Conservation (phyloP, 2,888 invertebrate species). For the Synanthedon formicaeformis region DNA sequence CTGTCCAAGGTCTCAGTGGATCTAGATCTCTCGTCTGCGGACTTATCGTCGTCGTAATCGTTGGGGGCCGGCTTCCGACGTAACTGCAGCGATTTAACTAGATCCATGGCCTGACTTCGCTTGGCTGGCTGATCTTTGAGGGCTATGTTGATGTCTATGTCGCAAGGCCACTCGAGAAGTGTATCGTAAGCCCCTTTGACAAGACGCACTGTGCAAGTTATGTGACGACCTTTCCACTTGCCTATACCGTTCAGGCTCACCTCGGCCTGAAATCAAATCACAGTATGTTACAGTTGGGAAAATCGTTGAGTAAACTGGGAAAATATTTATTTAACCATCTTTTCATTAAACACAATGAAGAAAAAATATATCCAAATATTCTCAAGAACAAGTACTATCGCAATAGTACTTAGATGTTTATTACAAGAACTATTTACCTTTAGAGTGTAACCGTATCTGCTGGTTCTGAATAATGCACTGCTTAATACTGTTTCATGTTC, state of each 20-base stretch:
- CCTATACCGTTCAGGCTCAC: constrained; percentile 80
- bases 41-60: constrained; percentile 46
- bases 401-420: too few relatives aligned
- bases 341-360: too few relatives aligned
- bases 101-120: constrained; percentile 70
- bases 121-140: constrained; percentile 73
- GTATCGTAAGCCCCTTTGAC: constrained; percentile 79
- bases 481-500: constrained; percentile 73
- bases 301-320: not conserved
- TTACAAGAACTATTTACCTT: constrained; percentile 50
- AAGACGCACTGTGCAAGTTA: constrained; percentile 77
- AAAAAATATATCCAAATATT: too few relatives aligned
- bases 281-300: not conserved
- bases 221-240: constrained; percentile 80
- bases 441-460: constrained; percentile 80
- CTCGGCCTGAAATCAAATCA: constrained; percentile 62
- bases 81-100: constrained; percentile 71
- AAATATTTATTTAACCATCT: too few relatives aligned
- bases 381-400: too few relatives aligned
- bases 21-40: constrained; percentile 27
- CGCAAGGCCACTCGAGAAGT: constrained; percentile 79
- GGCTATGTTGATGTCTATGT: constrained; percentile 73
- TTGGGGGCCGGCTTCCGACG: constrained; percentile 53
- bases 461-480: constrained; percentile 77
- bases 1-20: constrained; percentile 44